Conservation (phyloP, 2,797 vertebrate species). For the Hippopotamyrus pictus region DNA sequence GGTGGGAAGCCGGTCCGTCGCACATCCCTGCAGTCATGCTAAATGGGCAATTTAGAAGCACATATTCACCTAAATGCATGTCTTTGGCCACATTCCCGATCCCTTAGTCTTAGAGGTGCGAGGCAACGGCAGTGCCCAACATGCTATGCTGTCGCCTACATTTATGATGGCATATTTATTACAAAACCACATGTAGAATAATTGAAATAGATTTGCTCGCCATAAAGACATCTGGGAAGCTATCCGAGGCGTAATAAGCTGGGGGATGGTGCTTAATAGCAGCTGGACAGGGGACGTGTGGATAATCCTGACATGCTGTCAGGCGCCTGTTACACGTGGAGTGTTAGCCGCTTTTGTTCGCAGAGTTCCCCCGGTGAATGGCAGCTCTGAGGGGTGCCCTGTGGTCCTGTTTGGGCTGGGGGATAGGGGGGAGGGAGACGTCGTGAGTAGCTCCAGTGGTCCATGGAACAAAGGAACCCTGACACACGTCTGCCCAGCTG, state of each 20-base stretch:
- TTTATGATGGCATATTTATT: neutral
- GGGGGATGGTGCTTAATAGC: neutral
- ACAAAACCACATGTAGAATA: neutral
- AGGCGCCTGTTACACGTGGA: neutral
- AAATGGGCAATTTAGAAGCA: neutral
- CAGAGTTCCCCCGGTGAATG: neutral
- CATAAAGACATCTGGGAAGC: conserved; percentile 10
- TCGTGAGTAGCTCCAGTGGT: conserved; percentile 6
- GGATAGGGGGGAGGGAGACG: neutral
- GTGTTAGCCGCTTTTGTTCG: neutral
- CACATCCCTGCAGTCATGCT: neutral
- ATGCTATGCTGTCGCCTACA: neutral
- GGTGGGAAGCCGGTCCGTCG: neutral
- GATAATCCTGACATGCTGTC: neutral
- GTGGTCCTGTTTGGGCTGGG: neutral
- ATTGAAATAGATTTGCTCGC: neutral
- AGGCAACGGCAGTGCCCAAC: neutral
- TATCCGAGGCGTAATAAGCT: neutral
- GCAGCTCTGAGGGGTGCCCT: neutral
- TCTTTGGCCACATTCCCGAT: neutral
- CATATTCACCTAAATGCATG: neutral
- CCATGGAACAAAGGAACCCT: conserved; percentile 1
- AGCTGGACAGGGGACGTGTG: neutral
- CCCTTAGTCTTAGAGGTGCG: neutral
- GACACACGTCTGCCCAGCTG: conserved; percentile 6